phyloP scores from a whole-genome alignment of 1,140 invertebrate species.

The Zaprionus ornatus region DNA sequence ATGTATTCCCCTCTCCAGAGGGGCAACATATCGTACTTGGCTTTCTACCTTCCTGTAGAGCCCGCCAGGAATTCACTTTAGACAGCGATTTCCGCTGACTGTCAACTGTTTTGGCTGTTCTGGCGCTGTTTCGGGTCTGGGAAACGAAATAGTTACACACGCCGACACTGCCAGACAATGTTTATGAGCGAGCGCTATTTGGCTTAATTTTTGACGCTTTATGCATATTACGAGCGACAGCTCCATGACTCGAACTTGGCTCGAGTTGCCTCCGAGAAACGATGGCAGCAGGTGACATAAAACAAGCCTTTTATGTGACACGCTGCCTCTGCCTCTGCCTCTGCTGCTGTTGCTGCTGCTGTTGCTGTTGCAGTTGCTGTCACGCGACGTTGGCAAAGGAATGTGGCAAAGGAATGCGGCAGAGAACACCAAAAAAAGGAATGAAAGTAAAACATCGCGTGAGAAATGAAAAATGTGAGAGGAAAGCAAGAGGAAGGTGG shows the following conservation, averaged over 20 bases:
- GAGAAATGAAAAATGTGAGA: slow-evolving; percentile 43
- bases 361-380: slow-evolving; percentile 67
- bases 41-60: not conserved
- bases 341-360: slow-evolving; percentile 37
- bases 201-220: slow-evolving; percentile 54
- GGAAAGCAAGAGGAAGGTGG: not conserved
- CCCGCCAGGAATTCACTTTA: not conserved
- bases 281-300: slow-evolving; percentile 69
- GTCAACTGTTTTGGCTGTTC: slow-evolving; percentile 28
- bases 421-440: slow-evolving; percentile 20
- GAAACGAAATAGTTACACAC: slow-evolving; percentile 42
- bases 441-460: slow-evolving; percentile 49
- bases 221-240: slow-evolving; percentile 64
- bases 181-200: slow-evolving; percentile 31
- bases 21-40: not conserved
- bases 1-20: not conserved
- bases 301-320: slow-evolving; percentile 78
- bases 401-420: slow-evolving; percentile 41
- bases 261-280: not conserved
- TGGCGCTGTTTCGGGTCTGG: not conserved
- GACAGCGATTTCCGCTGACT: slow-evolving; percentile 26
- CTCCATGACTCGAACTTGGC: slow-evolving; percentile 10
- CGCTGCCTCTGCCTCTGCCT: slow-evolving; percentile 21
- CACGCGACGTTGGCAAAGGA: slow-evolving; percentile 59
- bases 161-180: slow-evolving; percentile 35